Percentiles rank a stretch among this genome's conserved stretches.
Conservation (phyloP, 1,140 invertebrate genomes). For the Drosophila ohnishii region DNA sequence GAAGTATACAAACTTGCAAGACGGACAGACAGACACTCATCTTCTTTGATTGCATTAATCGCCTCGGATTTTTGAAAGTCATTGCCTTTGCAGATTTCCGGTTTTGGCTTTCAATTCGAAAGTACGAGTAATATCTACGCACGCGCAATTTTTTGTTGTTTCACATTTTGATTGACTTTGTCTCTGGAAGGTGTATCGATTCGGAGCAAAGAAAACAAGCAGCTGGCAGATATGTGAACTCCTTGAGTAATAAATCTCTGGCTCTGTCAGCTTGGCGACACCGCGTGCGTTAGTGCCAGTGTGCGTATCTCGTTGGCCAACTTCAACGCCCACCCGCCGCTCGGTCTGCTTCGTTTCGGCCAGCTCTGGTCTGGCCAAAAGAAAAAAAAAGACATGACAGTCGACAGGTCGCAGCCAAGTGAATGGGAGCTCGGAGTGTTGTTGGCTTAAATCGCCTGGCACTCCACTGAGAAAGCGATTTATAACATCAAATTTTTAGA, state of each 20-base stretch:
- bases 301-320: constrained; percentile 54
- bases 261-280: constrained; percentile 48
- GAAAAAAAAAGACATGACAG: constrained; percentile 30
- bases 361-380: constrained; percentile 20
- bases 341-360: constrained; percentile 16
- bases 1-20: neutral
- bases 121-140: constrained; percentile 40
- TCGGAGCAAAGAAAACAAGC: constrained; percentile 34
- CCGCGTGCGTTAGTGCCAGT: constrained; percentile 29
- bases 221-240: constrained; percentile 34
- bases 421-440: constrained; percentile 42
- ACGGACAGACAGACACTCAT: constrained; percentile 7
- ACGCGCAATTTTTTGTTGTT: constrained; percentile 19
- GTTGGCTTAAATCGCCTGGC: constrained; percentile 14
- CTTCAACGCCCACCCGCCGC: constrained; percentile 54
- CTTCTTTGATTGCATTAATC: constrained; percentile 27
- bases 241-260: constrained; percentile 50
- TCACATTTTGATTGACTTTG: constrained; percentile 47
- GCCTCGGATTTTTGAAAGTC: constrained; percentile 37
- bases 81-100: constrained; percentile 21
- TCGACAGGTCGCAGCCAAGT: constrained; percentile 43
- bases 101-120: constrained; percentile 49
- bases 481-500: neutral
- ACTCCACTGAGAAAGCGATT: constrained; percentile 10
- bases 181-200: constrained; percentile 38